phyloP scores from a whole-genome alignment of 1,140 invertebrate genomes.

The Triops cancriformis region DNA sequence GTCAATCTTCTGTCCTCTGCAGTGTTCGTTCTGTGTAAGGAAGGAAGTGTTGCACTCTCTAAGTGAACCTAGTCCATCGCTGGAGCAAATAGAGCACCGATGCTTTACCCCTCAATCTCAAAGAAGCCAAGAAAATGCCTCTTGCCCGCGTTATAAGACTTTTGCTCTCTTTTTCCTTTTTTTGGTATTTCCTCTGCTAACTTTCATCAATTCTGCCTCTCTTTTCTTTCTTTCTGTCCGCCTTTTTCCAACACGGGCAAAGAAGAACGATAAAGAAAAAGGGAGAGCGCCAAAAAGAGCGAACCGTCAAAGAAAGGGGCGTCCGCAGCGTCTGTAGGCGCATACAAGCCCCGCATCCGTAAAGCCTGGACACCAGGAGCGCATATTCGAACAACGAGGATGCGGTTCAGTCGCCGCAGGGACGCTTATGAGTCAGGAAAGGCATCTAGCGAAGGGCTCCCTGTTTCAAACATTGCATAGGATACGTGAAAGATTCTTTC shows the following conservation, averaged over 20 bases:
- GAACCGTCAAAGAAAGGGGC: neutral
- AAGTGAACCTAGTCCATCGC: neutral
- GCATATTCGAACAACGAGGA: neutral
- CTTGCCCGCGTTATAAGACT: neutral
- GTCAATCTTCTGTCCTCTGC: too few relatives aligned
- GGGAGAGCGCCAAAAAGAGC: neutral
- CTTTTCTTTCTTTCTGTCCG: neutral
- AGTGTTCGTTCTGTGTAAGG: too few relatives aligned
- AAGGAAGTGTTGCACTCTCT: neutral
- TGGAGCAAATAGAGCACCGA: neutral
- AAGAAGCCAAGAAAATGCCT: neutral
- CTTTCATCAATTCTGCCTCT: neutral
- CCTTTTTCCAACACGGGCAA: neutral
- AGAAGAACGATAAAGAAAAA: too few relatives aligned
- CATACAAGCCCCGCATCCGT: neutral
- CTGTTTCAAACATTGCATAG: neutral
- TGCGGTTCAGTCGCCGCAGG: neutral
- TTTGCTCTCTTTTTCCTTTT: neutral
- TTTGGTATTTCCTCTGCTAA: neutral
- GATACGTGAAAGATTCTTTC: neutral
- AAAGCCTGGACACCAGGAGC: neutral
- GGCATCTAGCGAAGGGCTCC: neutral
- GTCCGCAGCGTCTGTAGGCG: constrained; percentile 3
- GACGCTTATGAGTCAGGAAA: constrained; percentile 5
- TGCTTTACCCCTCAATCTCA: neutral